Conservation (phyloP, 2,113 vertebrate genomes). For the Gnathonemus echidnorhynchus region DNA sequence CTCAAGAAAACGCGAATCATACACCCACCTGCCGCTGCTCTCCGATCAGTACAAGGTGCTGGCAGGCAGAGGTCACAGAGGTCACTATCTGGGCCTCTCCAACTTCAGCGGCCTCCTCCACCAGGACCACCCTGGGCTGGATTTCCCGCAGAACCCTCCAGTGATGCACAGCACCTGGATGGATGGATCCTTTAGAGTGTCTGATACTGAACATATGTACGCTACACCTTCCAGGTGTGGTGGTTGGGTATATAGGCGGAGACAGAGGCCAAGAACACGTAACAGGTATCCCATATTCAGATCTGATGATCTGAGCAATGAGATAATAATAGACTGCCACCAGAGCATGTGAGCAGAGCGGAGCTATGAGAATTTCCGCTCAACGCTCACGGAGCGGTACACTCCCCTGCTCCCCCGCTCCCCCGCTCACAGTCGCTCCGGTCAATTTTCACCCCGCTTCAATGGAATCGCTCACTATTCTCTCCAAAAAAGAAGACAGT, state of each 20-base stretch:
- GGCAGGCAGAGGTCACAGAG: constrained; percentile 30
- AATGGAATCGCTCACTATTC: too few species aligned
- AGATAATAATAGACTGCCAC: not conserved
- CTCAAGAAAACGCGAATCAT: not conserved
- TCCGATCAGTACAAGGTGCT: constrained; percentile 43
- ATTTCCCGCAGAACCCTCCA: constrained; percentile 33
- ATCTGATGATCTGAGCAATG: not conserved
- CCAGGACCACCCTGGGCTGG: constrained; percentile 35
- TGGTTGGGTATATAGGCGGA: not conserved
- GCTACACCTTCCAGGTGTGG: not conserved
- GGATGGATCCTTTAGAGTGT: not conserved
- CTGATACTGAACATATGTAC: not conserved
- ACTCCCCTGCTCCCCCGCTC: too few species aligned
- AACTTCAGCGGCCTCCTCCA: constrained; percentile 43
- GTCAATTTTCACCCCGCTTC: too few species aligned
- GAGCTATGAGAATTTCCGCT: too few species aligned
- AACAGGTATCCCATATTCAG: not conserved
- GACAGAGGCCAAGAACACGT: not conserved
- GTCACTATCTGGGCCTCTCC: constrained; percentile 41
- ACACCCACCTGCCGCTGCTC: constrained; percentile 40
- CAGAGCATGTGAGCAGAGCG: too few species aligned
- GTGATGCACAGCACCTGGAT: constrained; percentile 35
- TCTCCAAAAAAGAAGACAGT: too few species aligned
- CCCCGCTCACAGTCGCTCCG: too few species aligned
- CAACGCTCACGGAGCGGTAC: too few species aligned